Evolutionary conservation across 2,113 vertebrate genomes (phyloP), one percentile per base, ranked within the genome.

Genomic region (Australoheros scitulus): DNA sequence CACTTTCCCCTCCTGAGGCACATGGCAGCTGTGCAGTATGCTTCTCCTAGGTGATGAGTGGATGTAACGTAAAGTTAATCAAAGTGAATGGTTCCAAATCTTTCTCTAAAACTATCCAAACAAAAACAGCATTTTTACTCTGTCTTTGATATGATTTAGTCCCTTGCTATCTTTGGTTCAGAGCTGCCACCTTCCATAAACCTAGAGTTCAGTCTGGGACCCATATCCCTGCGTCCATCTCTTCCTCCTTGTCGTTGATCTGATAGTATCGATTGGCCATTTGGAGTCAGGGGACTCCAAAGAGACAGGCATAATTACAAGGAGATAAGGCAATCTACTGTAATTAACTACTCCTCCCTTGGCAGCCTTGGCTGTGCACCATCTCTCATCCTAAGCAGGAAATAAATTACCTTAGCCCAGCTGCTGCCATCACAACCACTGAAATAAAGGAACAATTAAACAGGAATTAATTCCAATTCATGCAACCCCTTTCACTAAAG

Each of bases 371-470:
- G 90, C 92, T 83, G 63, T 60, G 20, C 83, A 87, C 88, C 83
- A 86, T 88, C 80, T 93, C 85, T 79, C 79, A 80, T 92, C 86
- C 87, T 93, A 96, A 93, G 93, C 90, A 95, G 91, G 93, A 96
- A 96, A 97, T 96, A 96, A 96, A 97, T 97, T 95, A 97, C 93
- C 81, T 78, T 83, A 76, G 84, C 77, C 76, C 4, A 29, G 76
- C 83, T 59, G 14, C 86, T 26, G 36, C 83, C 85, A 79, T 94
- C 91, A 93, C 93, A 88, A 9, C 93, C 29, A 94, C 92, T 97
- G 96, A 97, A 96, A 96, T 96, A 96, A 95, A 95, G 95, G 96
- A 96, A 97, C 96, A 97, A 97, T 97, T 97, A 97, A 97, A 96
- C 94, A 96, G 95, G 95, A 97, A 97, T 97, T 96, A 96, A 96